phyloP scores from a whole-genome alignment of 2,888 invertebrate species.

The Volucella inanis region DNA sequence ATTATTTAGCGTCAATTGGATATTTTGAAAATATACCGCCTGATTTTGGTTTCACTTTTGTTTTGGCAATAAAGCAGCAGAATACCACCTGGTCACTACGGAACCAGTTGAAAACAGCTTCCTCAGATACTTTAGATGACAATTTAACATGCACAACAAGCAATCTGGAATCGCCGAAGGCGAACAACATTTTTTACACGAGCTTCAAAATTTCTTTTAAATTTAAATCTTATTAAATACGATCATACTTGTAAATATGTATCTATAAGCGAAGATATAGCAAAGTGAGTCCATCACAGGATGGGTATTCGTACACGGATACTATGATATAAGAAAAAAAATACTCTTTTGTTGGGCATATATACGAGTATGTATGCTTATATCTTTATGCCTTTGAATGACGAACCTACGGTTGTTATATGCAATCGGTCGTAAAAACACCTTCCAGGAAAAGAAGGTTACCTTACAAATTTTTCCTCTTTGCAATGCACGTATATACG shows the following conservation, averaged over 20 bases:
- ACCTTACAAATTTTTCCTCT: not conserved
- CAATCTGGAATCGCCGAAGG: slow-evolving; percentile 39
- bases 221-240: not conserved
- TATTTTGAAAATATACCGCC: not conserved
- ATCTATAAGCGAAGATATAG: too few relatives aligned
- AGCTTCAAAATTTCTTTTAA: slow-evolving; percentile 22
- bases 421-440: not conserved
- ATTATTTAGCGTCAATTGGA: not conserved
- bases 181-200: slow-evolving; percentile 49
- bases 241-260: too few relatives aligned
- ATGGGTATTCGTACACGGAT: not conserved
- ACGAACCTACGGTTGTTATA: not conserved
- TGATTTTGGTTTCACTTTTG: slow-evolving; percentile 33
- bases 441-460: slow-evolving; percentile 7
- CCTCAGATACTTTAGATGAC: slow-evolving; percentile 32
- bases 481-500: not conserved
- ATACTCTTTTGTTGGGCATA: not conserved
- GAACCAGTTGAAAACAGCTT: slow-evolving; percentile 37
- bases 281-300: slow-evolving; percentile 28
- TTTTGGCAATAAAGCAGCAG: not conserved
- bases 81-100: slow-evolving; percentile 4
- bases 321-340: slow-evolving; percentile 8
- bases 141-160: slow-evolving; percentile 39
- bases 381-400: slow-evolving; percentile 18
- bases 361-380: not conserved